Percentiles rank a stretch among this genome's conserved stretches.
Evolutionary conservation across 2,797 vertebrate genomes (phyloP).

Genomic region (Artibeus lituratus): DNA sequence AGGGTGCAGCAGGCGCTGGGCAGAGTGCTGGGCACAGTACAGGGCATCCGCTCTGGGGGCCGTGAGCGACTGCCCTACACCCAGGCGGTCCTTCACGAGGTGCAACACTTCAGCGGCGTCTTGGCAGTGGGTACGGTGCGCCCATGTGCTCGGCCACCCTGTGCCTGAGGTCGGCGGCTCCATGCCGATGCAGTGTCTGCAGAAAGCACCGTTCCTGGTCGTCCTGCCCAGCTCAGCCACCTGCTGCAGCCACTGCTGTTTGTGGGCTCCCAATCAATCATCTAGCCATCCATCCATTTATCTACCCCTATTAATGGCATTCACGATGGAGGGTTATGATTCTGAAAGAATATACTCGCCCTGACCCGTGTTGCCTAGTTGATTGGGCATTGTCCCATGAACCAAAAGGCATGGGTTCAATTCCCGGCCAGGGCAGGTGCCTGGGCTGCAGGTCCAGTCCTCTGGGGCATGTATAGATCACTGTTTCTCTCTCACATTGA

Average conservation of each 20-base stretch:
- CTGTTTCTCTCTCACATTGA: no score
- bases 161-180: constrained; percentile 65
- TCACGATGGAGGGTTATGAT: not conserved
- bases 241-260: not conserved
- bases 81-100: constrained; percentile 65
- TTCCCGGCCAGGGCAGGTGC: no score
- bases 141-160: not conserved
- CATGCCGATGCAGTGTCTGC: not conserved
- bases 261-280: not conserved
- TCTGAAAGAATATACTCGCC: not conserved
- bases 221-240: not conserved
- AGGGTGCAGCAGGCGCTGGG: constrained; percentile 74
- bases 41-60: constrained; percentile 57
- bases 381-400: no score
- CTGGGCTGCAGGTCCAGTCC: no score
- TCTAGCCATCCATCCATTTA: not conserved
- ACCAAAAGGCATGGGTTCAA: no score
- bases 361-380: no score
- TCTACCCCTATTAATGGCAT: not conserved
- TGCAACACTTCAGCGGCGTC: constrained; percentile 68
- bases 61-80: constrained; percentile 60
- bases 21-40: not conserved
- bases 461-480: no score
- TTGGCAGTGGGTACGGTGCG: constrained; percentile 49
- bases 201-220: not conserved